A percentile compares a stretch with the other conserved stretches of the same genome.
phyloP scores from a whole-genome alignment of 2,797 vertebrate species.

The Sebastes steindachneri region DNA sequence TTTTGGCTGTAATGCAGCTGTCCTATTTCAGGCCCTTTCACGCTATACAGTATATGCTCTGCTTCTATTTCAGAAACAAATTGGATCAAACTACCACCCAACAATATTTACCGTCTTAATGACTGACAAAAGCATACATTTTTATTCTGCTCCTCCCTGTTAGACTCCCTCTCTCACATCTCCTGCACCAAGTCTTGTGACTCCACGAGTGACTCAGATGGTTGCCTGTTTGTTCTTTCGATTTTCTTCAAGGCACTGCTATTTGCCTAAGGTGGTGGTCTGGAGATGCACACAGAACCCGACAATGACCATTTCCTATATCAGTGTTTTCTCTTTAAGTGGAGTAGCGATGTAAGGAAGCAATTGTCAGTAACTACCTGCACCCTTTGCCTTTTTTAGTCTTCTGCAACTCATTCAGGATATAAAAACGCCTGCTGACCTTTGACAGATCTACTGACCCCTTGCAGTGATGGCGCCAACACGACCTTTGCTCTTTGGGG shows the following conservation, averaged over 20 bases:
- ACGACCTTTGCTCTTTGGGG: background rate
- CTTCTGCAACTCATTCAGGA: background rate
- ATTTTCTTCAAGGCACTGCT: constrained; percentile 30
- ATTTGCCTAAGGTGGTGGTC: constrained; percentile 60
- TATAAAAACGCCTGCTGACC: constrained; percentile 4
- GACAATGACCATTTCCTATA: background rate
- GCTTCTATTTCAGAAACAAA: background rate
- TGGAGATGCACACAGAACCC: constrained; percentile 12
- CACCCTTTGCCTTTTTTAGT: background rate
- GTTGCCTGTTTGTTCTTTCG: constrained; percentile 57
- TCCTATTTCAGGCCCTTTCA: constrained; percentile 30
- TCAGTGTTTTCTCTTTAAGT: background rate
- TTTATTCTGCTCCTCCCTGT: background rate
- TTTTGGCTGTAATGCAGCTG: constrained; percentile 11
- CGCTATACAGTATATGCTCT: background rate
- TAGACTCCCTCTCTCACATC: constrained; percentile 4
- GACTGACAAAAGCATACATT: constrained; percentile 14
- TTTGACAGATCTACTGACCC: constrained; percentile 5
- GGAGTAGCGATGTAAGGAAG: background rate
- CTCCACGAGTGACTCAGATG: constrained; percentile 50
- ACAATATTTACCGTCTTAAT: constrained; percentile 8
- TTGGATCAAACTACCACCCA: background rate
- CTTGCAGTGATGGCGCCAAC: background rate
- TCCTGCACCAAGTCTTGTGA: constrained; percentile 67
- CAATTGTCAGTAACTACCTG: background rate